Conservation (phyloP, 64 coral and sea anemone genomes). For the Porites australiensis region DNA sequence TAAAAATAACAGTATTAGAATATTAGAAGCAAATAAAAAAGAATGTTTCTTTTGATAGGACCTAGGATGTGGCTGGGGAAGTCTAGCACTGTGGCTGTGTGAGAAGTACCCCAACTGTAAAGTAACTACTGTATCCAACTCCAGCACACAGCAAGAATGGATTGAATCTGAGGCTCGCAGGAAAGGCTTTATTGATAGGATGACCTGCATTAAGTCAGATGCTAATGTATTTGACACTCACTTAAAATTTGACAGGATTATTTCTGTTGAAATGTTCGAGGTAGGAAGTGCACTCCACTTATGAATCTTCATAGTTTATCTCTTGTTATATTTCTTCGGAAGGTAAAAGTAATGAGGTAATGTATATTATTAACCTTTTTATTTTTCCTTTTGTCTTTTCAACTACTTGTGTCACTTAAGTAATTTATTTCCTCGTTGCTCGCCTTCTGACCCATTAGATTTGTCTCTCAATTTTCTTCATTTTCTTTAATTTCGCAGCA, state of each 20-base stretch:
- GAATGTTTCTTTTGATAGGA: constrained; percentile 41
- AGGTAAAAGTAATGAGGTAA: too few relatives aligned
- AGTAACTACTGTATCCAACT: constrained; percentile 86
- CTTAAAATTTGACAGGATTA: constrained; percentile 84
- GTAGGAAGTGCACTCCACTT: constrained; percentile 35
- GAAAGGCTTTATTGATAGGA: constrained; percentile 59
- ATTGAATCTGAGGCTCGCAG: constrained; percentile 75
- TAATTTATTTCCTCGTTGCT: too few relatives aligned
- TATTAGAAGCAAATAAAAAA: too few relatives aligned
- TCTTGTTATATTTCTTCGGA: too few relatives aligned
- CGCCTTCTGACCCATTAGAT: too few relatives aligned
- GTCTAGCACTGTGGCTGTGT: constrained; percentile 82
- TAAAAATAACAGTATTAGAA: too few relatives aligned
- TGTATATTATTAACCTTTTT: too few relatives aligned
- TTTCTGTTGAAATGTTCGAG: constrained; percentile 97
- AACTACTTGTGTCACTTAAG: too few relatives aligned
- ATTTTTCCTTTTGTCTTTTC: too few relatives aligned
- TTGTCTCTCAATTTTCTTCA: not conserved
- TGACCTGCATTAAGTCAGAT: constrained; percentile 87
- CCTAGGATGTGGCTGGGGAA: constrained; percentile 92
- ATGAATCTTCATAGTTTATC: not conserved
- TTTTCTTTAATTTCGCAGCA: constrained; percentile 60
- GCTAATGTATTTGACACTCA: constrained; percentile 88
- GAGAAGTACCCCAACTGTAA: constrained; percentile 80
- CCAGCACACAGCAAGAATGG: constrained; percentile 77